These are phyloP conservation scores for Epinephelus cyanopodus DNA, from an alignment of 2,113 vertebrate genomes.

Conservation along the genomic window DNA sequence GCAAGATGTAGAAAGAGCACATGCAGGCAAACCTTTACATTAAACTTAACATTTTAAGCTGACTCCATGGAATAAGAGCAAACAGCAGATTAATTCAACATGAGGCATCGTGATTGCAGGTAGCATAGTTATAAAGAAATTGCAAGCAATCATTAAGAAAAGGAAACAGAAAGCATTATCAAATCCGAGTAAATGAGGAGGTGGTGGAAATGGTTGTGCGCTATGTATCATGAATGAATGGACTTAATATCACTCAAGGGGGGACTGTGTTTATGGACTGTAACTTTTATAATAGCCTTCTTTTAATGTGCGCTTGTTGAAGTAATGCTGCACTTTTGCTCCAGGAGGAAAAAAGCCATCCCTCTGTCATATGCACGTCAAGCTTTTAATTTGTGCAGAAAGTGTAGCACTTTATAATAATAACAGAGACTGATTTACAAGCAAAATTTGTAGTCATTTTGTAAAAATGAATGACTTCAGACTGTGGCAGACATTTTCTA, in stretches of 20 bases:
- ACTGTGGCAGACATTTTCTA: background rate
- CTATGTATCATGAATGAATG: slow-evolving; percentile 34
- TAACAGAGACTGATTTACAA: background rate
- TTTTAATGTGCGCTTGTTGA: slow-evolving; percentile 6
- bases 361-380: background rate
- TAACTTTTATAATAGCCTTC: slow-evolving; percentile 20
- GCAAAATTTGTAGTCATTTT: background rate
- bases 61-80: slow-evolving; percentile 22
- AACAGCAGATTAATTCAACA: slow-evolving; percentile 33
- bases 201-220: slow-evolving; percentile 23
- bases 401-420: background rate
- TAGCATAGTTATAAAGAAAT: slow-evolving; percentile 31
- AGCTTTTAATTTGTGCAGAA: background rate
- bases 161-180: slow-evolving; percentile 35
- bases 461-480: background rate
- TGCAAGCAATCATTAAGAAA: slow-evolving; percentile 33
- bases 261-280: slow-evolving; percentile 27
- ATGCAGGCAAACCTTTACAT: slow-evolving; percentile 36
- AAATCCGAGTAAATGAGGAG: slow-evolving; percentile 34
- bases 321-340: background rate
- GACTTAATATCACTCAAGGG: slow-evolving; percentile 38
- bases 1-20: slow-evolving; percentile 16
- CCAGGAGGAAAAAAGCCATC: background rate
- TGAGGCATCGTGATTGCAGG: slow-evolving; percentile 49
- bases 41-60: slow-evolving; percentile 24